Evolutionary conservation across 1,140 invertebrate genomes (phyloP), one percentile per base, ranked within the genome.

Genomic region (Leptopilina clavipes): DNA sequence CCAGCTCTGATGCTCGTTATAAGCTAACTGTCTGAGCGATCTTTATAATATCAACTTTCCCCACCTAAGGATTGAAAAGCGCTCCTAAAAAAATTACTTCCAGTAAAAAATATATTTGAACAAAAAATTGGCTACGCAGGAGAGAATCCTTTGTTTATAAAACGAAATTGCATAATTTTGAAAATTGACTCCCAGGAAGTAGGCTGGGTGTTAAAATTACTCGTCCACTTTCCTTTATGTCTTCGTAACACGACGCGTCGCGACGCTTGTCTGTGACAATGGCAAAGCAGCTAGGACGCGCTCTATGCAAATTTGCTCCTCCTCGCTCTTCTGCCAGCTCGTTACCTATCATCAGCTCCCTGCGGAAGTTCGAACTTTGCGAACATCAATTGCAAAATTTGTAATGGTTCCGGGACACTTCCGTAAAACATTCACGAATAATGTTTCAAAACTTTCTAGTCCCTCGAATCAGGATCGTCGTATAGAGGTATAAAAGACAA

Each of bases 121-220:
- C n/a, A n/a, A n/a, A n/a, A n/a, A n/a, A n/a, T n/a, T n/a, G n/a
- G n/a, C n/a, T n/a, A n/a, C n/a, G n/a, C n/a, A n/a, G n/a, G n/a
- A n/a, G n/a, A n/a, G n/a, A n/a, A n/a, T 31, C 25, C 25, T 31
- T 31, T 31, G 25, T 31, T 31, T 31, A 31, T 31, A 31, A 31
- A 31, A 3, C 6, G 25, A 31, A 31, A 31, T 56, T 56, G n/a
- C 22, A 11, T 11, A 59, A 59, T 65, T 77, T 45, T 71, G 43
- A 70, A 75, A 56, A 75, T 78, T 78, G 73, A 71, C 73, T 75
- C 11, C n/a, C 9, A 52, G 25, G 1, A 59, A 71, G 70, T 71
- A 71, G 18, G 11, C 43, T 18, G 25, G n/a, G 37, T 2, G 70
- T 44, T 40, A 43, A 31, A 65, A 65, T 65, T 11, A 65, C 56